These are phyloP conservation scores for Struthio camelus DNA, from an alignment of 2,113 vertebrate species.

Conservation along the genomic window DNA sequence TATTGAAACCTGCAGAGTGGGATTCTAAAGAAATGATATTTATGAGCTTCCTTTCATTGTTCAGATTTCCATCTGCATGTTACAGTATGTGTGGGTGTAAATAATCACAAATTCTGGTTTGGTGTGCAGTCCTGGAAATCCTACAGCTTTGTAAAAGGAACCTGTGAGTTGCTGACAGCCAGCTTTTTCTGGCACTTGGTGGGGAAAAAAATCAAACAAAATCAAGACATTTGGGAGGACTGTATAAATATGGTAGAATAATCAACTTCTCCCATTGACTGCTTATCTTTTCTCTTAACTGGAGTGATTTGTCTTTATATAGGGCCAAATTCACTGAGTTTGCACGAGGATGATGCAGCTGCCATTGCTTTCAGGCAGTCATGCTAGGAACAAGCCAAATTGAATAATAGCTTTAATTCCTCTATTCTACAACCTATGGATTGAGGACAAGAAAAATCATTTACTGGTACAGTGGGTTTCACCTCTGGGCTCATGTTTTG, in stretches of 20 bases:
- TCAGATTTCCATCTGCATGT: slow-evolving; percentile 43
- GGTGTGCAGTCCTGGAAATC: slow-evolving; percentile 26
- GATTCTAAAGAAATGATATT: background rate
- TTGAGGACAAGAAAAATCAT: background rate
- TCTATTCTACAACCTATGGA: slow-evolving; percentile 13
- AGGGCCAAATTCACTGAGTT: background rate
- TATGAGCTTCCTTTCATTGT: slow-evolving; percentile 15
- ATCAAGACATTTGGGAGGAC: slow-evolving; percentile 3
- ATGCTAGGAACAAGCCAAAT: background rate
- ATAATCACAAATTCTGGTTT: slow-evolving; percentile 52
- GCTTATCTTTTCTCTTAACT: background rate
- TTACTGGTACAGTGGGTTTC: background rate
- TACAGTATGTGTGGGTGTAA: slow-evolving; percentile 48
- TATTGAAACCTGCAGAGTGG: background rate
- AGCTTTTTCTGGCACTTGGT: slow-evolving; percentile 39
- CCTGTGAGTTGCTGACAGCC: slow-evolving; percentile 26
- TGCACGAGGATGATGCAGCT: background rate
- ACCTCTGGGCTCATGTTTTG: background rate
- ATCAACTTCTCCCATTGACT: background rate
- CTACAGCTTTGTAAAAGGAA: slow-evolving; percentile 56
- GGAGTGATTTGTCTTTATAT: background rate
- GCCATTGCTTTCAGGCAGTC: background rate
- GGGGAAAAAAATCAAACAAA: slow-evolving; percentile 21
- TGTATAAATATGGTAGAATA: slow-evolving; percentile 3
- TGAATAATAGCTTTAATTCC: background rate